phyloP scores from a whole-genome alignment of 2,888 invertebrate genomes.

The Hipparchia semele region DNA sequence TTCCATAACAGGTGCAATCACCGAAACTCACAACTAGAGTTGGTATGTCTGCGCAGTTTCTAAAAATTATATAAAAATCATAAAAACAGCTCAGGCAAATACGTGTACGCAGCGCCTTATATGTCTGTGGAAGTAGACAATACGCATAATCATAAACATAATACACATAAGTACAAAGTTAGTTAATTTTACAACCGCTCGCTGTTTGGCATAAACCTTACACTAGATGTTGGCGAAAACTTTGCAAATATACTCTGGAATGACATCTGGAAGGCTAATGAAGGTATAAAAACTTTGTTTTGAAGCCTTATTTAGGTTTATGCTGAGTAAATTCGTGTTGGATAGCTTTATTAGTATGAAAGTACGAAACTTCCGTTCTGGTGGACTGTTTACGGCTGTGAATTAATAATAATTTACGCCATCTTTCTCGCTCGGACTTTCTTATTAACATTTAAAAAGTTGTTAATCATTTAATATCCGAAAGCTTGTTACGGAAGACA shows the following conservation, averaged over 20 bases:
- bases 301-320: slow-evolving; percentile 26
- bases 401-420: slow-evolving; percentile 17
- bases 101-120: no score
- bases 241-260: slow-evolving; percentile 31
- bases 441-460: not conserved
- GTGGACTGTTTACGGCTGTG: slow-evolving; percentile 2
- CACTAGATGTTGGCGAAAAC: slow-evolving; percentile 13
- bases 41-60: no score
- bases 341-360: slow-evolving; percentile 23
- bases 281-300: slow-evolving; percentile 37
- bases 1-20: no score
- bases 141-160: no score
- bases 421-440: not conserved
- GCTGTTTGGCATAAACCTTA: slow-evolving; percentile 9
- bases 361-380: slow-evolving; percentile 18
- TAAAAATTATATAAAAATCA: no score
- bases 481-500: not conserved
- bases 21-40: no score
- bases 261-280: slow-evolving; percentile 37
- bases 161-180: no score
- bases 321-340: slow-evolving; percentile 23
- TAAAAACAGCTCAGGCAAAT: no score
- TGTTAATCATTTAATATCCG: not conserved
- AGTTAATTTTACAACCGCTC: not conserved
- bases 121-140: no score